phyloP scores from a whole-genome alignment of 2,888 invertebrate species.

The Agrotis puta region DNA sequence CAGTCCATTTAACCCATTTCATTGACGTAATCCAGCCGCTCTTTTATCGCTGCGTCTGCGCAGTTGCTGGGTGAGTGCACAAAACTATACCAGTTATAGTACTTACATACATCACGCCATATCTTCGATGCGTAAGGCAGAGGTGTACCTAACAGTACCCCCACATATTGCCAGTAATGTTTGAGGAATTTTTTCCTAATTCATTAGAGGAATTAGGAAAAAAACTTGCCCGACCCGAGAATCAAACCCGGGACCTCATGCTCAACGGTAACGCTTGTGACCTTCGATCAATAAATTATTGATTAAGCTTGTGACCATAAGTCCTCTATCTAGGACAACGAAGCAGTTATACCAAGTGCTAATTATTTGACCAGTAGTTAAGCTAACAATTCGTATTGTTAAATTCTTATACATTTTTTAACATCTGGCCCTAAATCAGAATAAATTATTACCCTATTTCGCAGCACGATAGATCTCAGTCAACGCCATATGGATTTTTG shows the following conservation, averaged over 20 bases:
- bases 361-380: too few species aligned
- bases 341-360: constrained; percentile 1
- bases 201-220: too few species aligned
- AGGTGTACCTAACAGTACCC: too few species aligned
- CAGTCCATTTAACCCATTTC: constrained; percentile 86
- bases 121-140: neutral
- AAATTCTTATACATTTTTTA: too few species aligned
- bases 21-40: constrained; percentile 82
- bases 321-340: too few species aligned
- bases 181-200: too few species aligned
- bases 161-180: too few species aligned
- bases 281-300: too few species aligned
- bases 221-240: too few species aligned
- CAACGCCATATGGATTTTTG: constrained; percentile 43
- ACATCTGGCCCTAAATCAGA: constrained; percentile 37
- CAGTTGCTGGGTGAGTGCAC: constrained; percentile 61
- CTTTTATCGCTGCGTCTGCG: constrained; percentile 72
- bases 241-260: neutral
- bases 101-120: neutral
- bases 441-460: constrained; percentile 44
- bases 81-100: constrained; percentile 34
- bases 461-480: constrained; percentile 43
- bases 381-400: too few species aligned
- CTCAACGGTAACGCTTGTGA: neutral
- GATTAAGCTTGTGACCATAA: too few species aligned